Evolutionary conservation across 2,888 invertebrate species (phyloP), one percentile per base, ranked within the genome.

Genomic region (Dryobota labecula): DNA sequence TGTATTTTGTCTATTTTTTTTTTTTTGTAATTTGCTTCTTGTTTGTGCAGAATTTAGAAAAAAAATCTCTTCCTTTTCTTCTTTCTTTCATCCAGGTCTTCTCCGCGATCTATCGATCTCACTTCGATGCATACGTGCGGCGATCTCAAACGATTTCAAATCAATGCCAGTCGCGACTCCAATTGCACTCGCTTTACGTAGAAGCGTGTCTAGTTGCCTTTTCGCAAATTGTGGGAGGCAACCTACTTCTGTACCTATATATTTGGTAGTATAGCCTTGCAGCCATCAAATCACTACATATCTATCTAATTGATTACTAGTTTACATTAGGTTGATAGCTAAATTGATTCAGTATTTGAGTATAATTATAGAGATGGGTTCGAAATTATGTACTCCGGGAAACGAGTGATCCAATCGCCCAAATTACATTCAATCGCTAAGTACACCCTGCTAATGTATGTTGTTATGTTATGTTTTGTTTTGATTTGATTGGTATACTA

Each of bases 221-320:
- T 27, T 47, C 2, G 4, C 27, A 38, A 11, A 8, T 47, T 27
- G n/a, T 36, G 9, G 11, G 2, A 45, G 6, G 43, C 0, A 0
- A 18, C 6, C n/a, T 33, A 33, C 15, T 54, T 33, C 18, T 8
- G 1, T 56, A 49, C 4, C n/a, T 43, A 13, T 57, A 3, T 64
- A 15, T 30, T 24, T 11, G 8, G 13, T 41, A 13, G 9, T 15
- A 49, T 13, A 20, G 2, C 41, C 36, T 18, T 27, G 6, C 15
- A 24, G 41, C 33, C 24, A 68, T 79, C 45, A 64, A 68, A 74
- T 79, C 67, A 68, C 18, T 43, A 38, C 60, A 61, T 24, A 51
- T 60, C 30, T 45, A 33, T 60, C 49, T 51, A 54, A 51, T 58
- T 64, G 60, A 74, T 77, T 54, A 79, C 66, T 38, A 49, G 36